Base-by-base conservation (phyloP, 2,888 invertebrate genomes). In the Mesorhabditis spiculigera region DNA sequence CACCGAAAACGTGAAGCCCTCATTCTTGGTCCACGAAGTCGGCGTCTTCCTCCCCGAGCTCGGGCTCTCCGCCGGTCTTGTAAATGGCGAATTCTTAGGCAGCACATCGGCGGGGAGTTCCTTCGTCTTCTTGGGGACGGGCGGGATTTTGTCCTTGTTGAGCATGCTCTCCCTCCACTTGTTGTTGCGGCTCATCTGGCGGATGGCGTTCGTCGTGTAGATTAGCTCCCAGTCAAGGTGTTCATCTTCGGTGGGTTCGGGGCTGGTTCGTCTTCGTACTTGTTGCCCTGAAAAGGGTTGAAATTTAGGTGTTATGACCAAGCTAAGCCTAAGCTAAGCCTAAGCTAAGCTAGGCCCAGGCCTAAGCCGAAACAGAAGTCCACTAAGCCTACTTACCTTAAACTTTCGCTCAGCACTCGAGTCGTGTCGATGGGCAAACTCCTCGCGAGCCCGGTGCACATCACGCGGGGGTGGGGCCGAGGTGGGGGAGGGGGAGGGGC, bases 141-240 rank as follows among this genome's bases (percentile, higher is more conserved):
- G 8, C n/a, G 58, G 58, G 8, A 50, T 50, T 10, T 3, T 10
- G n/a, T 50, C 58, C n/a, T 50, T 50, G n/a, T 50, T 50, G n/a
- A 50, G 63, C 8, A 50, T 50, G n/a, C 58, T 50, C 44, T 75
- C 74, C 6, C 65, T 68, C 76, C 76, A 76, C 28, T 71, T 72
- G 63, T 78, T 78, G 13, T 71, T 71, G 50, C 72, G 73, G 70
- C 78, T 78, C 78, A 78, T 76, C 45, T 70, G 58, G 2, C 73
- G 61, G 43, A 73, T 73, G 4, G 71, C 69, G 41, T 68, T 13
- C 4, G 71, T 71, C 4, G 69, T 65, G 28, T 65, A 44, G 44
- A 68, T 68, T 2, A 65, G 6, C n/a, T 69, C 67, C 13, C 67
- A 42, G 16, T 71, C 71, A 1, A 69, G 42, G 8, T 58, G 61